These are phyloP conservation scores for Bombus breviceps DNA, from an alignment of 1,140 invertebrate genomes.

Conservation along the genomic window DNA sequence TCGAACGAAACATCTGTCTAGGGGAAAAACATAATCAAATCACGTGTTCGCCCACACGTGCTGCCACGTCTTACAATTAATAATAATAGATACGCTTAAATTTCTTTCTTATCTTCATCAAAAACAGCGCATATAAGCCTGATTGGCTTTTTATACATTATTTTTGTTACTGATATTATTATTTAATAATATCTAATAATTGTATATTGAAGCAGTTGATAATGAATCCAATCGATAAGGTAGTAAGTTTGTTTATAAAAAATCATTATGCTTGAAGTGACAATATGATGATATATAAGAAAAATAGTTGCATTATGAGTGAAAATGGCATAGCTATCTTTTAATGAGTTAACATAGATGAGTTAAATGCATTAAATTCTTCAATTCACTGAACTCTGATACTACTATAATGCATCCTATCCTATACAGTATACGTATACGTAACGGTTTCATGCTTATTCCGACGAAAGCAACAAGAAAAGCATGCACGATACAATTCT, in stretches of 20 bases:
- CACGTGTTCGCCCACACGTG: no score
- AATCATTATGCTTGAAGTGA: neutral
- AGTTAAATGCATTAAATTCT: neutral
- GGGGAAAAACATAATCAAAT: no score
- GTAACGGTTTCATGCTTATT: neutral
- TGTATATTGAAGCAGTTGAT: neutral
- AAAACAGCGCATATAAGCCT: neutral
- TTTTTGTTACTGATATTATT: neutral
- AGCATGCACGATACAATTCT: conserved; percentile 3
- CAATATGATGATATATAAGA: neutral
- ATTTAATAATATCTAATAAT: neutral
- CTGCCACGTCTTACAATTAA: no score
- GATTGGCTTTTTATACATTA: no score
- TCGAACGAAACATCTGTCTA: no score
- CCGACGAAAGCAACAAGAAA: neutral
- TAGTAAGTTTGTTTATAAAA: neutral
- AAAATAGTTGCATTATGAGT: neutral
- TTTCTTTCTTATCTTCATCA: neutral
- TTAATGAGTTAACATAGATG: neutral
- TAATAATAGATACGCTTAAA: neutral
- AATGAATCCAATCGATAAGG: neutral
- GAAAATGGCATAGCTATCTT: neutral
- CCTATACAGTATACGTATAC: neutral
- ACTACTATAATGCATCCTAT: neutral
- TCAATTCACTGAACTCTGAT: neutral